phyloP scores from a whole-genome alignment of 2,888 invertebrate species.

The Campoletis raptor region DNA sequence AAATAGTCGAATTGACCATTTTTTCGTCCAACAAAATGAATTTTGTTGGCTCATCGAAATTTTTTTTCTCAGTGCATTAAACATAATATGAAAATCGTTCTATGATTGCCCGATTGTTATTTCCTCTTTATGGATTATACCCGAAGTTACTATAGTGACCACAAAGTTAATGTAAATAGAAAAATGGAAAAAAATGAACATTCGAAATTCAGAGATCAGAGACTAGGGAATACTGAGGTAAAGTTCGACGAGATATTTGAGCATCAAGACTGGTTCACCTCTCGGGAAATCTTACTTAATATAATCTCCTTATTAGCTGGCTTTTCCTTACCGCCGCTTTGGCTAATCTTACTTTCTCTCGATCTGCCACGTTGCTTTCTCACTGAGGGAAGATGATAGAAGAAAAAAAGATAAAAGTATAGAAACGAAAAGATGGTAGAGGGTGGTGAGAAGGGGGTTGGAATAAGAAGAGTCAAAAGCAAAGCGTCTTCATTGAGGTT shows the following conservation, averaged over 20 bases:
- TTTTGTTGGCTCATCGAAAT: too few species aligned
- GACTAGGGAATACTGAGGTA: not conserved
- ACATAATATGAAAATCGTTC: not conserved
- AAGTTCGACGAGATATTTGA: conserved; percentile 32
- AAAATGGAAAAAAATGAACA: conserved; percentile 37
- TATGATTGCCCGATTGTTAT: not conserved
- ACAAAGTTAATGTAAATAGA: not conserved
- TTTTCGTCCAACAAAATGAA: too few species aligned
- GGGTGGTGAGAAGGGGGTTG: not conserved
- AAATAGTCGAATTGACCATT: too few species aligned
- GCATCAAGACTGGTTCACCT: conserved; percentile 38
- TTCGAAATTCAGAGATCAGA: conserved; percentile 9
- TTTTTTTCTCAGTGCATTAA: too few species aligned
- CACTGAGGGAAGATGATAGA: not conserved
- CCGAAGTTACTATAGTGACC: not conserved
- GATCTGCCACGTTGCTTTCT: conserved; percentile 26
- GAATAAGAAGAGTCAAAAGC: conserved; percentile 3
- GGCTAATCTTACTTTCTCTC: conserved; percentile 60
- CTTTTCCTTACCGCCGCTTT: conserved; percentile 67
- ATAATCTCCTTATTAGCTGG: conserved; percentile 76
- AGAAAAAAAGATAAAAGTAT: not conserved
- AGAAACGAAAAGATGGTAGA: not conserved
- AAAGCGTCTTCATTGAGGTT: conserved; percentile 10
- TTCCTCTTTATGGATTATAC: not conserved
- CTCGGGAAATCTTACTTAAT: conserved; percentile 76